These are phyloP conservation scores for Acleris laterana DNA, from an alignment of 2,888 invertebrate genomes.

Conservation along the genomic window DNA sequence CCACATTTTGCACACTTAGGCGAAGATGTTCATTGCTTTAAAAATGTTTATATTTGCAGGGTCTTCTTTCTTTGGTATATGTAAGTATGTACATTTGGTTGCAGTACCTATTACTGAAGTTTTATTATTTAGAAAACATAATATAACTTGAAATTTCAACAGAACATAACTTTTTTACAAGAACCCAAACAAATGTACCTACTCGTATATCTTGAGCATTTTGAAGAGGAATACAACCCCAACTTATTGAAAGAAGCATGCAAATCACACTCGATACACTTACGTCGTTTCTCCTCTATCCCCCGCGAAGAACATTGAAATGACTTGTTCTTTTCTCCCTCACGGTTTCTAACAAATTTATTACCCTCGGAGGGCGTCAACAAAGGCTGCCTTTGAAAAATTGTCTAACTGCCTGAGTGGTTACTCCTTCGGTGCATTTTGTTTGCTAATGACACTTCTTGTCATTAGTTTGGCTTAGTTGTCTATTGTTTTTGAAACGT, in stretches of 20 bases:
- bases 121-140: too few species aligned
- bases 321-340: slow-evolving; percentile 71
- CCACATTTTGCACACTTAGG: too few species aligned
- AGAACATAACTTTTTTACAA: too few species aligned
- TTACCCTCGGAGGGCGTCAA: slow-evolving; percentile 44
- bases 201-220: too few species aligned
- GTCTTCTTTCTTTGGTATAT: too few species aligned
- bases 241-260: slow-evolving; percentile 8
- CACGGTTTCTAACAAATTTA: slow-evolving; percentile 56
- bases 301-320: slow-evolving; percentile 40
- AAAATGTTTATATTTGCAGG: too few species aligned
- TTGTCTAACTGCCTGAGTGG: slow-evolving; percentile 16
- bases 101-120: too few species aligned
- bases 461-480: slow-evolving; percentile 34
- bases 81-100: too few species aligned
- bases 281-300: slow-evolving; percentile 34
- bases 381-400: slow-evolving; percentile 37
- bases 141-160: too few species aligned
- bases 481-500: slow-evolving; percentile 17
- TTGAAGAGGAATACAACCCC: neutral
- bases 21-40: too few species aligned
- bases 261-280: slow-evolving; percentile 6
- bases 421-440: slow-evolving; percentile 31
- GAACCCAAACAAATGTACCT: too few species aligned
- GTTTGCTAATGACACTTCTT: slow-evolving; percentile 28